phyloP scores from a whole-genome alignment of 2,888 invertebrate species.

The Caenorhabditis wallacei region DNA sequence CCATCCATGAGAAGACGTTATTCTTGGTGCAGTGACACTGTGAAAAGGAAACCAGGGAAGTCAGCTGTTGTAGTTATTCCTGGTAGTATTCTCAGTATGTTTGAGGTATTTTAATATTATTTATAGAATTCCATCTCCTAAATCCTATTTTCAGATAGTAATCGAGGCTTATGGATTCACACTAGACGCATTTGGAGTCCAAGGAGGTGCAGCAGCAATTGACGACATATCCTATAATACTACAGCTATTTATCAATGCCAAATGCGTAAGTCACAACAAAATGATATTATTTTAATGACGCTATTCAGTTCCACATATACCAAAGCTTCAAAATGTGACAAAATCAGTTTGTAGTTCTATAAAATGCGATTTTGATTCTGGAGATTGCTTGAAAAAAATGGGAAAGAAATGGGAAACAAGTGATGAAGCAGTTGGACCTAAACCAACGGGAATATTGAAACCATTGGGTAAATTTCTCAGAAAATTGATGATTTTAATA shows the following conservation, averaged over 20 bases:
- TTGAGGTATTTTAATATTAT: too few relatives aligned
- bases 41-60: conserved; percentile 74
- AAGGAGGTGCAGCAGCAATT: conserved; percentile 78
- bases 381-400: conserved; percentile 67
- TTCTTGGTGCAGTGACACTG: conserved; percentile 77
- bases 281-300: background rate
- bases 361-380: conserved; percentile 75
- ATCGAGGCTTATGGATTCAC: conserved; percentile 78
- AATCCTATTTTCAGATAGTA: conserved; percentile 73
- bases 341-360: conserved; percentile 62
- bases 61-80: conserved; percentile 76
- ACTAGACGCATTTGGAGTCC: conserved; percentile 76
- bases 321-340: conserved; percentile 64
- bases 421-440: conserved; percentile 58
- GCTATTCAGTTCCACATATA: conserved; percentile 73
- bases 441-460: conserved; percentile 57
- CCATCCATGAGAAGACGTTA: conserved; percentile 72
- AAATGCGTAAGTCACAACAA: conserved; percentile 57
- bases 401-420: conserved; percentile 59
- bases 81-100: conserved; percentile 73
- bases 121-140: background rate
- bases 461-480: conserved; percentile 50
- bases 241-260: conserved; percentile 69
- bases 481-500: too few relatives aligned
- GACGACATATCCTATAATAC: conserved; percentile 78